phyloP scores from a whole-genome alignment of 2,888 invertebrate genomes.

The Diaphora mendica region DNA sequence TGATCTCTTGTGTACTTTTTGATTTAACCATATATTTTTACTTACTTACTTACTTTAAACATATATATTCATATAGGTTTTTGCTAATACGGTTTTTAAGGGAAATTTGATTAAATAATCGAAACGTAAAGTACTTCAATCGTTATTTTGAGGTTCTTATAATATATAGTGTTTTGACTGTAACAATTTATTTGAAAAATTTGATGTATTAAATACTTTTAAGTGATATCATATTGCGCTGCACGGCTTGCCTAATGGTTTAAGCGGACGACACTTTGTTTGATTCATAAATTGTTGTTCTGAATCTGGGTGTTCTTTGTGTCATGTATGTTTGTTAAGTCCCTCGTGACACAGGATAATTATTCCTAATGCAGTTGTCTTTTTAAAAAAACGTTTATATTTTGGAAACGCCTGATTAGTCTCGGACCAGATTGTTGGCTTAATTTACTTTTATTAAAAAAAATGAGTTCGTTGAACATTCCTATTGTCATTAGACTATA shows the following conservation, averaged over 20 bases:
- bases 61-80: not conserved
- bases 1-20: constrained; percentile 9
- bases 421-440: no score
- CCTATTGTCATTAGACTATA: not conserved
- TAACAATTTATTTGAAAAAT: not conserved
- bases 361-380: no score
- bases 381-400: no score
- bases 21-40: not conserved
- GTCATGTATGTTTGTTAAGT: no score
- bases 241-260: no score
- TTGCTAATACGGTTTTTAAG: not conserved
- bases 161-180: not conserved
- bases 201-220: not conserved
- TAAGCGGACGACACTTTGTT: no score
- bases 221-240: not conserved
- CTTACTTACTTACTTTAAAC: no score
- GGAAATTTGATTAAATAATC: not conserved
- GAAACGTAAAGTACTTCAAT: not conserved
- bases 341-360: no score
- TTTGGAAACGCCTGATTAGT: no score
- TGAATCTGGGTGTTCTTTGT: no score
- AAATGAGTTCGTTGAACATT: not conserved
- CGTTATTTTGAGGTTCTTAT: not conserved
- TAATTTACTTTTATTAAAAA: not conserved
- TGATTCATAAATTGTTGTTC: no score